phyloP scores from a whole-genome alignment of 2,113 vertebrate genomes.

The Amphiprion ocellaris region DNA sequence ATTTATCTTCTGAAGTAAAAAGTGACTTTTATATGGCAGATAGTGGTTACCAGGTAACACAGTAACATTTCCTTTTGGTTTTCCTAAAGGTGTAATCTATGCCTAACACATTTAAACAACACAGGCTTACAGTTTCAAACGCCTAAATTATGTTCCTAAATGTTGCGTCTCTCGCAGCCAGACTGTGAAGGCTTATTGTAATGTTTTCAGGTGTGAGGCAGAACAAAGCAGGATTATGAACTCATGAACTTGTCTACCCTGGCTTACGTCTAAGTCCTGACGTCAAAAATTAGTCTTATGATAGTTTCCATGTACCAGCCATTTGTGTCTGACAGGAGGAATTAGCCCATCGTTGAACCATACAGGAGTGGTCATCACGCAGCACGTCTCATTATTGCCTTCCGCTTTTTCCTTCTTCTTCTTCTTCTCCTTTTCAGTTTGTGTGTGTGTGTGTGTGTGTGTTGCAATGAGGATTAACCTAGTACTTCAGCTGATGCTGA shows the following conservation, averaged over 20 bases:
- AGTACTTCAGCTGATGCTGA: slow-evolving; percentile 77
- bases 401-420: background rate
- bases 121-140: too few species aligned
- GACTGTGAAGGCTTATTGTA: background rate
- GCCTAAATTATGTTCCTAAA: background rate
- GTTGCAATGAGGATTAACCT: slow-evolving; percentile 77
- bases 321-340: slow-evolving; percentile 49
- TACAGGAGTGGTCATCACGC: slow-evolving; percentile 8
- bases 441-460: slow-evolving; percentile 48
- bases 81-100: too few species aligned
- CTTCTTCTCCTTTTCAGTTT: background rate
- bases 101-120: too few species aligned
- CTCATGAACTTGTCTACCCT: slow-evolving; percentile 21
- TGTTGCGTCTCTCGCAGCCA: background rate
- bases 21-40: background rate
- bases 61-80: too few species aligned
- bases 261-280: slow-evolving; percentile 3
- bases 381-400: slow-evolving; percentile 40
- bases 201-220: slow-evolving; percentile 1
- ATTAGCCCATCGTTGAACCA: slow-evolving; percentile 41
- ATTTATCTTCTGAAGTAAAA: background rate
- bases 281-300: slow-evolving; percentile 31
- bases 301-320: slow-evolving; percentile 34
- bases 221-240: slow-evolving; percentile 35
- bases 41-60: too few species aligned